These are phyloP conservation scores for Ianthella basta DNA, from an alignment of 37 sponge, comb jelly and placozoan genomes.

Conservation along the genomic window DNA sequence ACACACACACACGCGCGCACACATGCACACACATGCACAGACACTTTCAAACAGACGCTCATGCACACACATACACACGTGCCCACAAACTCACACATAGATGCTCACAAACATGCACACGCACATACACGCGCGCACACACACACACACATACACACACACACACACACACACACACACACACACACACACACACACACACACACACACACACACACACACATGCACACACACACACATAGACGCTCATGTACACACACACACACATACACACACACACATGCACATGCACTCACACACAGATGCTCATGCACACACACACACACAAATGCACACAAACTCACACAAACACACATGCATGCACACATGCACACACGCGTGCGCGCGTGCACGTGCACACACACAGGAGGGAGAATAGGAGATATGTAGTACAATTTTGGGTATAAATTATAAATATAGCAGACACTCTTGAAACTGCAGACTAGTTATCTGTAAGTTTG, in stretches of 20 bases:
- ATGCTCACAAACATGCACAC: slow-evolving; percentile 11
- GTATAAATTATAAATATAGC: background rate
- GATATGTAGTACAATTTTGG: background rate
- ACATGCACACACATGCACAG: slow-evolving; percentile 24
- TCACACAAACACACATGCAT: slow-evolving; percentile 15
- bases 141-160: slow-evolving; percentile 23
- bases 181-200: slow-evolving; percentile 29
- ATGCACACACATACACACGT: slow-evolving; percentile 2
- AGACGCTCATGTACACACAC: slow-evolving; percentile 12
- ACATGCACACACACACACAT: no score
- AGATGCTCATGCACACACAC: slow-evolving; percentile 7
- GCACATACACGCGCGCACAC: slow-evolving; percentile 1
- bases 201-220: no score
- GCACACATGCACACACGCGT: slow-evolving; percentile 12
- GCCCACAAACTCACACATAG: slow-evolving; percentile 12
- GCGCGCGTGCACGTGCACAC: background rate
- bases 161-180: slow-evolving; percentile 29
- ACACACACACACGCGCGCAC: slow-evolving; percentile 27
- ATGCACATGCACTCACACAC: background rate
- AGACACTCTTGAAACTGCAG: no score
- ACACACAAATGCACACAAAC: slow-evolving; percentile 15
- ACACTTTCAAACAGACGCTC: slow-evolving; percentile 11
- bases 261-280: slow-evolving; percentile 26
- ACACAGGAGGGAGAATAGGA: background rate
- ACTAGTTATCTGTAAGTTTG: no score